Percentiles rank a stretch among this genome's conserved stretches.
phyloP scores from a whole-genome alignment of 2,888 invertebrate species.

The Teleiodes luculella region DNA sequence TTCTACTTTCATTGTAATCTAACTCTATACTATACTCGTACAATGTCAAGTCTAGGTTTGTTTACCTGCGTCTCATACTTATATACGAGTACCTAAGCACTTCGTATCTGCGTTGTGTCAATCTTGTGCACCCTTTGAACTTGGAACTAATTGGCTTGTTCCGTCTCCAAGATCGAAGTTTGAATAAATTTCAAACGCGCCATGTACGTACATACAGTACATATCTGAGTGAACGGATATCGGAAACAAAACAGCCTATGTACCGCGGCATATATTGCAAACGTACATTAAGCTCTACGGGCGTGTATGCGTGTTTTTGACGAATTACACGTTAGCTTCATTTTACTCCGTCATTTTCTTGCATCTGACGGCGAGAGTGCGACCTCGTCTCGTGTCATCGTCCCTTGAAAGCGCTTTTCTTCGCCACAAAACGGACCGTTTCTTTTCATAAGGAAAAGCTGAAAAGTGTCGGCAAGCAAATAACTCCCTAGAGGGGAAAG shows the following conservation, averaged over 20 bases:
- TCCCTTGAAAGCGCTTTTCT: slow-evolving; percentile 78
- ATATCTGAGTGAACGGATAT: slow-evolving; percentile 42
- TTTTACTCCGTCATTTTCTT: slow-evolving; percentile 68
- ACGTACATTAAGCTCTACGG: slow-evolving; percentile 20
- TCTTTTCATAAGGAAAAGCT: slow-evolving; percentile 78
- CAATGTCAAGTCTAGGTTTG: slow-evolving; percentile 11
- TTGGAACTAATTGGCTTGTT: slow-evolving; percentile 53
- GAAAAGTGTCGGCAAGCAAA: slow-evolving; percentile 78
- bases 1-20: too few species aligned
- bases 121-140: slow-evolving; percentile 37
- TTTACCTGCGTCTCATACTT: slow-evolving; percentile 37
- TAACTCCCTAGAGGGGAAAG: slow-evolving; percentile 75
- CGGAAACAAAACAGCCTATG: slow-evolving; percentile 24
- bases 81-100: too few species aligned
- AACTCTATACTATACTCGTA: not conserved
- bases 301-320: slow-evolving; percentile 54
- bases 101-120: slow-evolving; percentile 33
- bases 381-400: slow-evolving; percentile 78
- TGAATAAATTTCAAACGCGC: slow-evolving; percentile 42
- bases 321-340: slow-evolving; percentile 71
- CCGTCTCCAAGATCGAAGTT: slow-evolving; percentile 41
- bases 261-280: slow-evolving; percentile 1
- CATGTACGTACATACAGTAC: slow-evolving; percentile 30
- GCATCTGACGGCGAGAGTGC: slow-evolving; percentile 69
- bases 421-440: slow-evolving; percentile 76